Evolutionary conservation across 2,113 vertebrate genomes (phyloP).

Genomic region (Leuciscus idus): DNA sequence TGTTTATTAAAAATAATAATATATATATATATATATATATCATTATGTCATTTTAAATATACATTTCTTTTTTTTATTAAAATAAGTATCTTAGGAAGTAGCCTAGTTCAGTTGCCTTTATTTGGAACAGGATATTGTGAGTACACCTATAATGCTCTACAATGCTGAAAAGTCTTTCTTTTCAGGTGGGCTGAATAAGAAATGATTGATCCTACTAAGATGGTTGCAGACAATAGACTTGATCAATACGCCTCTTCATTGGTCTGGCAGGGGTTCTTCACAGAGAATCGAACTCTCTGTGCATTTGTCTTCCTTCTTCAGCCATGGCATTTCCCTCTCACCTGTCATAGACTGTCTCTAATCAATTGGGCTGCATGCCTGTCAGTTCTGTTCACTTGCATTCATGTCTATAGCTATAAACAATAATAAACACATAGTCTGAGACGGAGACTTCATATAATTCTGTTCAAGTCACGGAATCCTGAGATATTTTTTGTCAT

Average conservation of each 20-base stretch:
- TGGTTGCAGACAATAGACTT: conserved; percentile 35
- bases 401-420: background rate
- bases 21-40: too few relatives aligned
- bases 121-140: background rate
- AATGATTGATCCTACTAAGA: conserved; percentile 40
- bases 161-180: conserved; percentile 28
- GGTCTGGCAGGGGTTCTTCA: background rate
- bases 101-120: background rate
- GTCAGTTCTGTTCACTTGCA: conserved; percentile 10
- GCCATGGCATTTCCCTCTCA: conserved; percentile 35
- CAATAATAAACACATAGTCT: background rate
- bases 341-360: conserved; percentile 31
- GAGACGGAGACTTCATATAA: background rate
- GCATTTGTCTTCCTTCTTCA: conserved; percentile 19
- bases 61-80: background rate
- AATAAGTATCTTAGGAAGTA: background rate
- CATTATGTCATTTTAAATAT: too few relatives aligned
- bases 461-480: background rate
- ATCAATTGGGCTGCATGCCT: conserved; percentile 43
- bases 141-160: background rate
- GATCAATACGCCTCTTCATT: conserved; percentile 43
- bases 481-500: background rate
- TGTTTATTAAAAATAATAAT: too few relatives aligned
- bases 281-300: conserved; percentile 37
- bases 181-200: conserved; percentile 32